Evolutionary conservation across 37 sponge, comb jelly and placozoan genomes (phyloP), one percentile per base, ranked within the genome.

Genomic region (Spongilla lacustris): DNA sequence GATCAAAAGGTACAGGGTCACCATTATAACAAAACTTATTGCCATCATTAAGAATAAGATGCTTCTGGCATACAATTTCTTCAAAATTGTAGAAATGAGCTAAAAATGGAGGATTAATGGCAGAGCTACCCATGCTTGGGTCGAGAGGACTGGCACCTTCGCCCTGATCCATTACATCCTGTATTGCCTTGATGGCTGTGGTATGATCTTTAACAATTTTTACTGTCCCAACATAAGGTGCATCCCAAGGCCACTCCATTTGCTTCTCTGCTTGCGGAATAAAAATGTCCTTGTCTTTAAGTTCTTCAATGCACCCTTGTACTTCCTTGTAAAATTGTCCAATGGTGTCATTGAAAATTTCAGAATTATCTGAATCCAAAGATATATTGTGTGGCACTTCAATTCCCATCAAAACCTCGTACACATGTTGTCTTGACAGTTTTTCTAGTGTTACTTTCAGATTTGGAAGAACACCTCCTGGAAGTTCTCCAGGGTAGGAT

Each of bases 31-130:
- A n/a, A 67, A 85, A 84, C 19, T 0, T 58, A 37, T 36, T 69
- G 2, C 30, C 21, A 10, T 46, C 17, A 36, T 13, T 2, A 2
- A 38, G 25, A 38, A 37, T 31, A 69, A 88, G 89, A 21, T 66
- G 30, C 36, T 76, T 78, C 9, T 68, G 68, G 30, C 89, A 89
- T 2, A 76, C 92, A 75, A 91, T 81, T 69, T 91, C 88, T 32
- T 81, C 80, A 78, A 91, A 91, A 0, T 35, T 49, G 31, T 87
- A 91, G 37, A 79, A 91, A 36, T 91, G 91, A 31, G 77, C 86
- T 17, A 58, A 14, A 17, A 17, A 17, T 58, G 12, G 58, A 13
- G 58, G 58, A 8, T 68, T 66, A 24, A 10, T 14, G 0, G 32
- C 73, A 21, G 74, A 48, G 11, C 13, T 28, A 0, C 23, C 27